Percentiles rank a stretch among this genome's conserved stretches.
Conservation (phyloP, 2,888 invertebrate species). For the Beris morrisii region DNA sequence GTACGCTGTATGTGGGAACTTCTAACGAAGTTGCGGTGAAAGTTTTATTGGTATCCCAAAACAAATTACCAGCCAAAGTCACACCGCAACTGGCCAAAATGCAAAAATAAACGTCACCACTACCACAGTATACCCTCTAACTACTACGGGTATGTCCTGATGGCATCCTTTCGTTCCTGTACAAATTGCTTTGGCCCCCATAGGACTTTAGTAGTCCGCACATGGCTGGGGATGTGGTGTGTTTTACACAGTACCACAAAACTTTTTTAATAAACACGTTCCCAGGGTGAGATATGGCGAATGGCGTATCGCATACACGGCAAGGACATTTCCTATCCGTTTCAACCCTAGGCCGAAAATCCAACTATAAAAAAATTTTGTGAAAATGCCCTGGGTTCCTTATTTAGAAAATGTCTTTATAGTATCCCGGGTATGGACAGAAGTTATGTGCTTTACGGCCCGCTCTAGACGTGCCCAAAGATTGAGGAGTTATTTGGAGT, state of each 20-base stretch:
- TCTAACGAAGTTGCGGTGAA: conserved; percentile 15
- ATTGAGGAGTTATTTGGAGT: no score
- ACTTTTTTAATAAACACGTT: conserved; percentile 33
- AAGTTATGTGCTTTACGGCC: no score
- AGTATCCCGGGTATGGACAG: no score
- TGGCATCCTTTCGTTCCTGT: conserved; percentile 39
- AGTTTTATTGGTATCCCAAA: conserved; percentile 29
- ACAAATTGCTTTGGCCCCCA: conserved; percentile 18
- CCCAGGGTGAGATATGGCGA: conserved; percentile 20
- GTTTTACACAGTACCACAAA: conserved; percentile 28
- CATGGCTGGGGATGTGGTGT: conserved; percentile 22
- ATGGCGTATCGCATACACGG: no score
- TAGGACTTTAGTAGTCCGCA: conserved; percentile 24
- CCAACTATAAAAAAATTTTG: no score
- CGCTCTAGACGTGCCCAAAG: no score
- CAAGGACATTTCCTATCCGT: no score
- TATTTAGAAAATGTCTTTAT: no score
- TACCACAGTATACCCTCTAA: not conserved
- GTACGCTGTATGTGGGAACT: no score
- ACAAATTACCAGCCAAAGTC: conserved; percentile 30
- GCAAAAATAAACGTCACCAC: conserved; percentile 29
- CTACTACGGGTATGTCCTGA: conserved; percentile 32
- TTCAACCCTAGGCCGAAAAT: no score
- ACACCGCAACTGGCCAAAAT: conserved; percentile 28
- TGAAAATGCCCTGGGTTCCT: no score